phyloP scores from a whole-genome alignment of 2,797 vertebrate genomes.

The Silurus aristotelis region DNA sequence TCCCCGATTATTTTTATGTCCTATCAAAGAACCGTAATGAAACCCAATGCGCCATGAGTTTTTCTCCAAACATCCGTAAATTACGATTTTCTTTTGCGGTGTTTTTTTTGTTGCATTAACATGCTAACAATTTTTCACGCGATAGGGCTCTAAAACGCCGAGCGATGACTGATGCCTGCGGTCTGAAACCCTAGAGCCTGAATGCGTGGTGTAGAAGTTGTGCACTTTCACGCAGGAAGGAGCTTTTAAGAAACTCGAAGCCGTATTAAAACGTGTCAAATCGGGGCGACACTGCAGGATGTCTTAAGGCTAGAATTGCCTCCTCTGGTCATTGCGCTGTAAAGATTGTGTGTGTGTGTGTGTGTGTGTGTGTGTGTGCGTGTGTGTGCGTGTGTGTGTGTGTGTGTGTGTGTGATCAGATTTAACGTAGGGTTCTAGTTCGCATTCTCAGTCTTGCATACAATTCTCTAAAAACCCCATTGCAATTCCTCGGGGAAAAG shows the following conservation, averaged over 20 bases:
- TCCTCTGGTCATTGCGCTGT: constrained; percentile 43
- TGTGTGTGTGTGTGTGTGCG: constrained; percentile 17
- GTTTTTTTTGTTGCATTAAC: not conserved
- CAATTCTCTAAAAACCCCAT: constrained; percentile 30
- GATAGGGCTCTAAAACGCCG: not conserved
- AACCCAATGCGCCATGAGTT: not conserved
- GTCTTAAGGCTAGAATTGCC: constrained; percentile 42
- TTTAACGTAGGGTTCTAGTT: constrained; percentile 57
- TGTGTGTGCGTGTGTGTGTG: too few relatives aligned
- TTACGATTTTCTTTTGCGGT: too few relatives aligned
- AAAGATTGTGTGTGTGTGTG: constrained; percentile 45
- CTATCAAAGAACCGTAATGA: not conserved
- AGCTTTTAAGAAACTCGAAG: constrained; percentile 13
- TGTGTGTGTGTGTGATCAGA: constrained; percentile 55
- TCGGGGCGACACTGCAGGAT: constrained; percentile 43
- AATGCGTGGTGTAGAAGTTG: constrained; percentile 43
- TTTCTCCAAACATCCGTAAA: too few relatives aligned
- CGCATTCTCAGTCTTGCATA: constrained; percentile 41
- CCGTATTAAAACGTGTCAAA: constrained; percentile 41
- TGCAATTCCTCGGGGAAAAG: constrained; percentile 55
- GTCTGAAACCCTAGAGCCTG: constrained; percentile 39
- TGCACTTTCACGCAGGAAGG: constrained; percentile 32
- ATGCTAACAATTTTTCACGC: not conserved
- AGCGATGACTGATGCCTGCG: not conserved
- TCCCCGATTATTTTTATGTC: too few relatives aligned